Base-by-base conservation (phyloP, 2,888 invertebrate genomes). In the Pyrochroa serraticornis region DNA sequence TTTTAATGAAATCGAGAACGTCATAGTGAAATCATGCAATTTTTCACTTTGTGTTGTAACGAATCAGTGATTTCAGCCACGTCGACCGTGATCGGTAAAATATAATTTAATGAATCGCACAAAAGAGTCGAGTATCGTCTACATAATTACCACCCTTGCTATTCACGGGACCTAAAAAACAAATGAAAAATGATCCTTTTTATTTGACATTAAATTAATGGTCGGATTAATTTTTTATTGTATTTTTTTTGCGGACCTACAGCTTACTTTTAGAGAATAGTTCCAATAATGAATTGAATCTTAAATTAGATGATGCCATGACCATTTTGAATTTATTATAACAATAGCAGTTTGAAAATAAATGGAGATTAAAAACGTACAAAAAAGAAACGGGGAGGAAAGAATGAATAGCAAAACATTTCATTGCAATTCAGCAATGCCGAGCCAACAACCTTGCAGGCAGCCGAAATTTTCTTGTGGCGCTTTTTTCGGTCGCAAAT, bases 191-290 rank as follows among this genome's bases (percentile, higher is more conserved):
- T 54, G 54, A 48, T 43, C 41, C 42, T 43, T 51, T 51, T 54
- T 54, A 54, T 48, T 54, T 48, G 47, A 54, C 47, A 42, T 54
- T 54, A 48, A 54, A 54, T 54, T 48, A 54, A 54, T 54, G 54
- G 48, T 48, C 13, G 48, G 47, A 43, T 48, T 48, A 54, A 48
- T 48, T 54, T 54, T 54, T 48, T 54, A 48, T 42, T 48, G 43
- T 54, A n/a, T 6, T 32, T 12, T 22, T 45, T 12, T 46, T 45
- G 41, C 51, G 42, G 36, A 51, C 30, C 51, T 51, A 51, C 32
- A 44, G 42, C 41, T 43, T 51, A 44, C 36, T 43, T 36, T 37
- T 10, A 31, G 39, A 30, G 41, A 50, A 39, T 37, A 48, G 48
- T 50, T 41, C 42, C 50, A 30, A 50, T 50, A 50, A 39, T 32